Conservation (phyloP, 2,797 vertebrate species). For the Podarcis lilfordi region DNA sequence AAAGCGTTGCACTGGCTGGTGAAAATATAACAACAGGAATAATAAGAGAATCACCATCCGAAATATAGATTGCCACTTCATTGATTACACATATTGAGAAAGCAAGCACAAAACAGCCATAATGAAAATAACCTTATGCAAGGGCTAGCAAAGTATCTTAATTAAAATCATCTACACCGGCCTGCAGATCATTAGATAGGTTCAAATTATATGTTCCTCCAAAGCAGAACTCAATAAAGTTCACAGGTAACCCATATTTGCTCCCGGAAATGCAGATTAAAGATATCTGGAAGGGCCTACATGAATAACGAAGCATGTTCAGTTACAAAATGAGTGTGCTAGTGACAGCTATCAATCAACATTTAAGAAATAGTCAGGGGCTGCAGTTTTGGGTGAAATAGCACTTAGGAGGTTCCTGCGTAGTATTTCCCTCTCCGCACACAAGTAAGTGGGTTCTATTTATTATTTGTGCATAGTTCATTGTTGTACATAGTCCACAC, state of each 20-base stretch:
- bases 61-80: not conserved
- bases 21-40: not conserved
- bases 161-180: constrained; percentile 29
- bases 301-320: constrained; percentile 57
- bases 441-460: not conserved
- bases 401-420: not conserved
- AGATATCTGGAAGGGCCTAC: constrained; percentile 34
- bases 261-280: constrained; percentile 52
- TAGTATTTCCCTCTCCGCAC: not conserved
- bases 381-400: not conserved
- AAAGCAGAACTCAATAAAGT: constrained; percentile 34
- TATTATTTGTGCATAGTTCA: not conserved
- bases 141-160: constrained; percentile 14
- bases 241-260: constrained; percentile 40
- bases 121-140: not conserved
- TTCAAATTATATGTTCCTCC: constrained; percentile 27
- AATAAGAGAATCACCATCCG: not conserved
- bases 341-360: constrained; percentile 13
- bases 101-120: constrained; percentile 22
- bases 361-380: constrained; percentile 5
- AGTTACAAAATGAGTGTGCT: constrained; percentile 36
- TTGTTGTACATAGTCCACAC: not conserved
- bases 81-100: constrained; percentile 19
- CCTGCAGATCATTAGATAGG: constrained; percentile 13
- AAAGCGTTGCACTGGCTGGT: not conserved